Base-by-base conservation (phyloP, 1,140 invertebrate genomes). In the Polypedilum pembai region DNA sequence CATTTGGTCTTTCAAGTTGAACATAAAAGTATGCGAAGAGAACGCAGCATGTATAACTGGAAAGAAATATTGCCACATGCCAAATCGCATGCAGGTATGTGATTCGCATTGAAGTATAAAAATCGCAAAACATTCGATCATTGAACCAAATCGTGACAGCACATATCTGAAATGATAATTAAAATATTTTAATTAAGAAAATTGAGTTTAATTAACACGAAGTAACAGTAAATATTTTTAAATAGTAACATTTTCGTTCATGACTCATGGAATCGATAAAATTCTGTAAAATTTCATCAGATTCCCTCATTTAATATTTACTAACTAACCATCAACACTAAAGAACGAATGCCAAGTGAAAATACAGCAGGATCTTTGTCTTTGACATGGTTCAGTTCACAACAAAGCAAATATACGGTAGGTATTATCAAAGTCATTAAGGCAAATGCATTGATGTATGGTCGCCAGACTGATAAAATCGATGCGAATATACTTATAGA, bases 21-120 rank as follows among this genome's bases (percentile, higher is more conserved):
- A 91, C 91, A 77, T 90, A 88, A 80, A 92, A 91, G 80, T 91
- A 93, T 0, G 91, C 90, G 79, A 90, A 92, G 0, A 92, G 83
- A 20, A 93, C 91, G 41, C 90, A 84, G 8, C 88, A 88, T 7
- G 89, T 89, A 75, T 92, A 92, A 69, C 89, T 87, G 0, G 90
- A 88, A 66, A 93, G 90, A 76, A 92, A 92, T 76, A 92, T 92
- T 63, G 93, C 86, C 18, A 93, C 83, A 81, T 93, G 92, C 91
- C 91, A 93, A 7, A 92, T 84, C 15, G 88, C 90, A 80, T 93
- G 92, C 76, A 93, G 83, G 82, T 93, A 92, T 0, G 91, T 91
- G 78, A 93, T 91, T 80, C 91, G 87, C 18, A 92, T 84, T 8
- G 86, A 85, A 0, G 88, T 85, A 90, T 90, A 92, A 20, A 89